A percentile compares a stretch with the other conserved stretches of the same genome.
phyloP scores from a whole-genome alignment of 2,113 vertebrate species.

The Eubucco bourcierii region DNA sequence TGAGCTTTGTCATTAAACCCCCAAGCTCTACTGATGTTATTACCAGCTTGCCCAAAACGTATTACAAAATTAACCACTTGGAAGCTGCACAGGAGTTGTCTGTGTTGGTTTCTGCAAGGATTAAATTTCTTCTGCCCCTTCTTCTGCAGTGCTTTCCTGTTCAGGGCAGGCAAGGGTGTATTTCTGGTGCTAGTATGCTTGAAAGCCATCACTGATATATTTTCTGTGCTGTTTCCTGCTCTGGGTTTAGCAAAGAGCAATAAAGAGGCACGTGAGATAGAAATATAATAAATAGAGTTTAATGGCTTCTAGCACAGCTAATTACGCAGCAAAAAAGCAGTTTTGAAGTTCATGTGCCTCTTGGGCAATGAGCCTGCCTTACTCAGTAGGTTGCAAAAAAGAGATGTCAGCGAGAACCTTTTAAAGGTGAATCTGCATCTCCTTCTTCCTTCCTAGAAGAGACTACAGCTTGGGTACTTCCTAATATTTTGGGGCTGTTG shows the following conservation, averaged over 20 bases:
- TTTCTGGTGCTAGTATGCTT: background rate
- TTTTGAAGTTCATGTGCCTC: background rate
- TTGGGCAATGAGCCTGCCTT: background rate
- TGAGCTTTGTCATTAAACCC: background rate
- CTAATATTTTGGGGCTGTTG: background rate
- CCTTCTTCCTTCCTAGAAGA: background rate
- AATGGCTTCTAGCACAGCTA: background rate
- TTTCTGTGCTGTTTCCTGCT: background rate
- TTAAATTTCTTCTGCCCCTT: background rate
- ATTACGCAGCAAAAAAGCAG: background rate
- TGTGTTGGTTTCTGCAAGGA: background rate
- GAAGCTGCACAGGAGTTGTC: background rate
- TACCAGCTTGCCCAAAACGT: background rate
- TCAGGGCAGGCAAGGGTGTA: background rate
- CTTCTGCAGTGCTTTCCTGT: background rate
- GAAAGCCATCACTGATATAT: background rate
- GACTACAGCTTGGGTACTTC: background rate
- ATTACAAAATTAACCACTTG: constrained; percentile 9
- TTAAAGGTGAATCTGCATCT: background rate
- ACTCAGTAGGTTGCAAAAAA: background rate
- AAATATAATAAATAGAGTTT: background rate
- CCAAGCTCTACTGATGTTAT: background rate
- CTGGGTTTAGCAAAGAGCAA: background rate
- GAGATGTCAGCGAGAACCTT: background rate
- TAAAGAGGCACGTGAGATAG: background rate